Base-by-base conservation (phyloP, 2,113 vertebrate species). In the Melanerpes formicivorus region DNA sequence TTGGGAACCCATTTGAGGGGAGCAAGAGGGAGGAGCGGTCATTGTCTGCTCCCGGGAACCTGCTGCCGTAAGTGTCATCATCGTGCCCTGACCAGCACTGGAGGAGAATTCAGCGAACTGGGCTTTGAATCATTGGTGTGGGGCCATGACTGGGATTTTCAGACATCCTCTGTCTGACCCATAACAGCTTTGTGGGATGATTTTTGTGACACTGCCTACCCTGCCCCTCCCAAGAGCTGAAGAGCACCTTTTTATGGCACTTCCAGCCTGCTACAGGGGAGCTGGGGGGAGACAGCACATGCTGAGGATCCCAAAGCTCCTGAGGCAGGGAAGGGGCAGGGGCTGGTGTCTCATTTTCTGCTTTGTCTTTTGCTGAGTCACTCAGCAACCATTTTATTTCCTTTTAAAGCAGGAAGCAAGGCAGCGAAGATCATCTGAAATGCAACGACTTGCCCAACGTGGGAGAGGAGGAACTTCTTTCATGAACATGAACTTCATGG, bases 1-100 rank as follows among this genome's bases (percentile, higher is more conserved):
- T 99, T 5, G 99, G 99, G 87, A 99, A 99, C 95, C 99, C 99
- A 0, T 99, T 99, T 0, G 99, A 99, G 59, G 98, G 98, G 95
- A 98, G 97, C 89, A 98, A 98, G 81, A 98, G 98, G 87, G 99
- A 99, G 60, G 99, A 99, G 48, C 94, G 98, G 55, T 97, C 97
- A 0, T 60, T 98, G 94, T 98, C 98, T 21, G 96, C 98, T 3
- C 96, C 98, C 0, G 98, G 98, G 42, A 98, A 97, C 90, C 90
- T 96, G 58, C 97, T 99, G 91, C 96, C 59, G 99, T 99, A 98
- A 99, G 99, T 97, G 32, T 13, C 71, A 13, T 5, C 9, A 1
- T 72, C 63, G 71, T 26, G 5, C n/a, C 54, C 42, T 1, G 0
- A 11, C n/a, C 55, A 59, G 50, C 66, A 27, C 60, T 5, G 34